Base-by-base conservation (phyloP, 2,888 invertebrate species). In the Philhelius pedissequus region DNA sequence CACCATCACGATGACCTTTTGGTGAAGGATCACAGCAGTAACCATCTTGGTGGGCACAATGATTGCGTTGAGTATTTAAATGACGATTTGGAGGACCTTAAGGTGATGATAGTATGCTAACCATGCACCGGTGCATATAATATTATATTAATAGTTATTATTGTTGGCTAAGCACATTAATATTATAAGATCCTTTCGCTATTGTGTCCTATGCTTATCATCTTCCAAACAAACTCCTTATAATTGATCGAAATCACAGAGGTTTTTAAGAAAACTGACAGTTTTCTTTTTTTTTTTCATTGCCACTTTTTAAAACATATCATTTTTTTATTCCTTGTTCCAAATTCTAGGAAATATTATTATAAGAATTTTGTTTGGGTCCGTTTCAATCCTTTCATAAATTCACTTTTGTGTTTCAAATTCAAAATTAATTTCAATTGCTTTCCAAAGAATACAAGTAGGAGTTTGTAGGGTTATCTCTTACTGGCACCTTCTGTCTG, bases 41-140 rank as follows among this genome's bases (percentile, higher is more conserved):
- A 48, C 18, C 80, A 84, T 54, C 22, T 77, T 11, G 40, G 40
- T 48, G 40, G 32, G 27, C 81, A 86, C n/a, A 81, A 76, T 20
- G 89, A 89, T 43, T 88, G 87, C 40, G 87, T 88, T 15, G 89
- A 90, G 45, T 90, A 89, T 66, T 76, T 90, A 30, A 88, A 87
- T 68, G 87, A 87, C 11, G 87, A 87, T 18, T 66, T 87, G 8
- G 89, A 89, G 20, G 83, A 88, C 58, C 68, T 87, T 15, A 88
- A 88, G 68, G 88, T 88, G 35, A 89, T 87, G 88, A 89, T 86
- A 54, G 87, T 87, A 35, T 89, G 87, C 74, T 89, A 80, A 75
- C 86, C 74, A 68, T 15, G 38, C 30, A 52, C 9, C 15, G 62
- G 62, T 62, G 52, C 20, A 66, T 76, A 25, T 45, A 43, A 43